Evolutionary conservation across 1,140 invertebrate genomes (phyloP), one percentile per base, ranked within the genome.

Genomic region (Parasteatoda tepidariorum): DNA sequence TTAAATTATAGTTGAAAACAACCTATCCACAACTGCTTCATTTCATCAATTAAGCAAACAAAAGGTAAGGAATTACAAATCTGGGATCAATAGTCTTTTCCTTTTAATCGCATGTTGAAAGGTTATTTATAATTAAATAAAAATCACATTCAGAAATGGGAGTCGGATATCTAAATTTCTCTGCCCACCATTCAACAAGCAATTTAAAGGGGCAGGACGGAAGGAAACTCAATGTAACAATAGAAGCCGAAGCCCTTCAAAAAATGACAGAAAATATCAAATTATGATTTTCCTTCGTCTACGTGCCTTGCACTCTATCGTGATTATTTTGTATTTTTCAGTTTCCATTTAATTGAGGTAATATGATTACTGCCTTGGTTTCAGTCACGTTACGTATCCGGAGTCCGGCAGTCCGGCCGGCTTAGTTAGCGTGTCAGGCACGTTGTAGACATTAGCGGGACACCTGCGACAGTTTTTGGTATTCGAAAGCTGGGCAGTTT

Each of bases 331-430:
- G 38, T 48, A 13, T 18, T 48, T 48, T 48, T 48, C 18, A 48
- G 54, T n/a, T 34, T 54, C 38, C 30, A 55, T 73, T 59, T 59
- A 73, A 73, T 73, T 73, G 54, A n/a, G 3, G 30, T 73, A 73
- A 73, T 73, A 18, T 34, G 48, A 73, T 73, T 59, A 73, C 18
- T 18, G 54, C 28, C 5, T 13, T 30, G 6, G 22, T 26, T 48
- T 24, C 11, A n/a, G n/a, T 73, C 70, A 73, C 70, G 70, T 22
- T 26, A 73, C 3, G 55, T 13, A 13, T 26, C 54, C 9, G 33
- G 5, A 33, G 22, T 15, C 22, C 15, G 15, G 48, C 15, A 18
- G 18, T 48, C 38, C 9, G 38, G 38, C 18, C 9, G 18, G 18
- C 38, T 48, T 41, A 31, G 68, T 57, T 57, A 30, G 28, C 33